These are phyloP conservation scores for Antedon mediterranea DNA, from an alignment of 53 echinoderm and acorn worm genomes.

Conservation along the genomic window DNA sequence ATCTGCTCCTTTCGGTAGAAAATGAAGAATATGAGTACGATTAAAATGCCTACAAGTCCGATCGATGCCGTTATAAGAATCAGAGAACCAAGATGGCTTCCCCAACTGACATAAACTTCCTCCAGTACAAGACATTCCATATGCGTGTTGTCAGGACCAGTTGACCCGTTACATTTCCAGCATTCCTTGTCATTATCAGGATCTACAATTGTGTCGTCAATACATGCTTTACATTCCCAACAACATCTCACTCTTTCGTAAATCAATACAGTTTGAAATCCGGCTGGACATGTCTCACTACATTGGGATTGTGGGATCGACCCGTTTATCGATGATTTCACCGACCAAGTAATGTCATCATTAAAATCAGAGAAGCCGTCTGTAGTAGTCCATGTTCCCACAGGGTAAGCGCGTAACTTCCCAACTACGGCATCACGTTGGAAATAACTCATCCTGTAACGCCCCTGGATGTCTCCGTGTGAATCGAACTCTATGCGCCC, in stretches of 20 bases:
- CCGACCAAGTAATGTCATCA: background rate
- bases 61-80: constrained; percentile 19
- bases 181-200: constrained; percentile 27
- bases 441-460: constrained; percentile 58
- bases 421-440: constrained; percentile 14
- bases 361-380: background rate
- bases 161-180: constrained; percentile 21
- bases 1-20: constrained; percentile 32
- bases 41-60: constrained; percentile 22
- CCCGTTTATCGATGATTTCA: background rate
- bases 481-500: constrained; percentile 49
- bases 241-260: constrained; percentile 39
- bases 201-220: constrained; percentile 17
- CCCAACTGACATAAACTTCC: constrained; percentile 26
- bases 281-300: constrained; percentile 36
- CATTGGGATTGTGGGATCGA: constrained; percentile 38
- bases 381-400: constrained; percentile 50
- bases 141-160: constrained; percentile 44
- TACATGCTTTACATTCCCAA: constrained; percentile 57
- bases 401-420: constrained; percentile 12
- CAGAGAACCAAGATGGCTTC: constrained; percentile 32
- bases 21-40: constrained; percentile 22
- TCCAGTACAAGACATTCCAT: constrained; percentile 37
- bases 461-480: constrained; percentile 42
- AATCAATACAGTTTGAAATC: constrained; percentile 26